These are phyloP conservation scores for Passer domesticus DNA, from an alignment of 2,113 vertebrate species.

Conservation along the genomic window DNA sequence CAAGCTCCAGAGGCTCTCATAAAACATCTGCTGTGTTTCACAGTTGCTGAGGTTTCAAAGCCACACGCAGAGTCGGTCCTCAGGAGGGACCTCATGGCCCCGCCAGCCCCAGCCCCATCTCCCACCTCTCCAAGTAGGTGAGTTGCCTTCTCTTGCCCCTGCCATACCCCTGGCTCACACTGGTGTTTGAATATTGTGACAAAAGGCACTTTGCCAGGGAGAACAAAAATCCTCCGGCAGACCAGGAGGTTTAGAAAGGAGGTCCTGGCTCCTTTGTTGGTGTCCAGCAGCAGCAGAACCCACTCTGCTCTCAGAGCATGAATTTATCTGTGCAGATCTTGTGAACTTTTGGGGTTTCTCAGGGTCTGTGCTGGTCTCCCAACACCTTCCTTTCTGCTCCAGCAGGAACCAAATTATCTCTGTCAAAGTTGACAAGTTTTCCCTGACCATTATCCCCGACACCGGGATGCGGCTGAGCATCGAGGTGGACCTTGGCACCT, in stretches of 20 bases:
- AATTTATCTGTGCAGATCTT: accelerated
- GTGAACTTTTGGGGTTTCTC: not conserved
- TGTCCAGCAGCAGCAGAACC: not conserved
- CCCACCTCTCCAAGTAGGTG: not conserved
- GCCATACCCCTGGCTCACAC: accelerated
- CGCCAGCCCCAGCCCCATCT: not conserved
- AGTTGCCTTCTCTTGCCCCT: not conserved
- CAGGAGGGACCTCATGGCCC: not conserved
- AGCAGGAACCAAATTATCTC: not conserved
- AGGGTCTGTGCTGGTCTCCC: not conserved
- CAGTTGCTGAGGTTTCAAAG: slow-evolving; percentile 57
- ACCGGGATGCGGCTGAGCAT: not conserved
- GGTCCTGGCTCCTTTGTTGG: not conserved
- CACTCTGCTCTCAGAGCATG: accelerated
- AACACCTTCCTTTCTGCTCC: not conserved
- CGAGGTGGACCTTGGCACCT: not conserved
- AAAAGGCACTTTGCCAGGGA: accelerated
- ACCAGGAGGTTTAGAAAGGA: not conserved
- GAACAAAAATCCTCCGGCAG: not conserved
- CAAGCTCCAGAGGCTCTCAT: not conserved
- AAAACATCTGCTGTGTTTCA: not conserved
- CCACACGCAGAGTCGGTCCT: not conserved
- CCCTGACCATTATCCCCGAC: not conserved
- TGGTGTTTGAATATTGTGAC: accelerated
- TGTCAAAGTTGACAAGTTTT: not conserved